phyloP scores from a whole-genome alignment of 2,797 vertebrate species.

The Sebastes minor region DNA sequence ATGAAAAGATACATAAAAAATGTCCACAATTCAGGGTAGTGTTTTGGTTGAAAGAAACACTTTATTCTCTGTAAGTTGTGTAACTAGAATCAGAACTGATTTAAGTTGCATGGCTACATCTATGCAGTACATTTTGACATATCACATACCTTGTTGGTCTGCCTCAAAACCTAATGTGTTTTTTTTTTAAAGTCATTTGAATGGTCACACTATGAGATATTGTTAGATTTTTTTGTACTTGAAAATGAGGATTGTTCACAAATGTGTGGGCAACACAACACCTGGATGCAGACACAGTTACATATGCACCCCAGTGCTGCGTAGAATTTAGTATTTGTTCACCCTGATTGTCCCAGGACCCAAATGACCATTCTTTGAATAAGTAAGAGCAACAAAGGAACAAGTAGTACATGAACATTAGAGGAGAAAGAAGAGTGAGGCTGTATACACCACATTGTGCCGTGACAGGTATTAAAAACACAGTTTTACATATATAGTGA shows the following conservation, averaged over 20 bases:
- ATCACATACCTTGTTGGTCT: neutral
- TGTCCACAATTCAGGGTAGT: neutral
- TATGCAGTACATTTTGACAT: neutral
- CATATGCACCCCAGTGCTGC: neutral
- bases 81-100: neutral
- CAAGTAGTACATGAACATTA: neutral
- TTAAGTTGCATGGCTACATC: neutral
- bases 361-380: neutral
- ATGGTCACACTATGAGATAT: neutral
- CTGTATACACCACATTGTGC: neutral
- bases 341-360: neutral
- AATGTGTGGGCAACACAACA: neutral
- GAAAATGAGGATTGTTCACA: neutral
- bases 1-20: neutral
- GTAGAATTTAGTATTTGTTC: neutral
- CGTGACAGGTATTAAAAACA: neutral
- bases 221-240: neutral
- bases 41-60: neutral
- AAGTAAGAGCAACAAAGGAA: neutral
- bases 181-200: neutral
- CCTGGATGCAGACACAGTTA: neutral
- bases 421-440: neutral
- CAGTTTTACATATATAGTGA: neutral
- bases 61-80: neutral
- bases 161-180: neutral